These are phyloP conservation scores for Limenitis camilla DNA, from an alignment of 2,888 invertebrate species.

Conservation along the genomic window DNA sequence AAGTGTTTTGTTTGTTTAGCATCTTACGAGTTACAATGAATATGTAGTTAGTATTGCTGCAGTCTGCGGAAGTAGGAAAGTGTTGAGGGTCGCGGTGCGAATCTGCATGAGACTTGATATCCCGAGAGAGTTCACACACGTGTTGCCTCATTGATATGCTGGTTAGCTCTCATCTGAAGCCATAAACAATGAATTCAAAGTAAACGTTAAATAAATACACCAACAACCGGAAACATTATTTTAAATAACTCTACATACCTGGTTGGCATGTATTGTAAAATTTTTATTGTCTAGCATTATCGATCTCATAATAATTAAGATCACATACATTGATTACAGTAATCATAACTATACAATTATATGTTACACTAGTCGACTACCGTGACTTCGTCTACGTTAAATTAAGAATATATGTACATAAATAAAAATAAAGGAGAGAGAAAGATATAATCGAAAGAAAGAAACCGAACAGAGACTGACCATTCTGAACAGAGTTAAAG, in stretches of 20 bases:
- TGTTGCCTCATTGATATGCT: conserved; percentile 28
- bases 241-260: not conserved
- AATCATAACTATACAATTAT: too few relatives aligned
- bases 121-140: conserved; percentile 29
- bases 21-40: conserved; percentile 18
- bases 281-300: not conserved
- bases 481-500: too few relatives aligned
- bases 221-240: conserved; percentile 5
- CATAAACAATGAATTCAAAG: conserved; percentile 1
- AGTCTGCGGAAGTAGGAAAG: conserved; percentile 65
- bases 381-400: too few relatives aligned
- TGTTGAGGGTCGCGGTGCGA: conserved; percentile 41
- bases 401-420: too few relatives aligned
- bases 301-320: too few relatives aligned
- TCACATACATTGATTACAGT: too few relatives aligned
- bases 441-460: too few relatives aligned
- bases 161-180: not conserved
- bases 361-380: too few relatives aligned
- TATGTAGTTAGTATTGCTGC: conserved; percentile 55
- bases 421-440: too few relatives aligned
- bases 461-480: too few relatives aligned
- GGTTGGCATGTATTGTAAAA: not conserved
- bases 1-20: conserved; percentile 7
- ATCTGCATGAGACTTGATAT: conserved; percentile 28
- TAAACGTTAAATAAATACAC: conserved; percentile 8